These are phyloP conservation scores for Catostomus latipinnis DNA, from an alignment of 2,797 vertebrate species.

Conservation along the genomic window DNA sequence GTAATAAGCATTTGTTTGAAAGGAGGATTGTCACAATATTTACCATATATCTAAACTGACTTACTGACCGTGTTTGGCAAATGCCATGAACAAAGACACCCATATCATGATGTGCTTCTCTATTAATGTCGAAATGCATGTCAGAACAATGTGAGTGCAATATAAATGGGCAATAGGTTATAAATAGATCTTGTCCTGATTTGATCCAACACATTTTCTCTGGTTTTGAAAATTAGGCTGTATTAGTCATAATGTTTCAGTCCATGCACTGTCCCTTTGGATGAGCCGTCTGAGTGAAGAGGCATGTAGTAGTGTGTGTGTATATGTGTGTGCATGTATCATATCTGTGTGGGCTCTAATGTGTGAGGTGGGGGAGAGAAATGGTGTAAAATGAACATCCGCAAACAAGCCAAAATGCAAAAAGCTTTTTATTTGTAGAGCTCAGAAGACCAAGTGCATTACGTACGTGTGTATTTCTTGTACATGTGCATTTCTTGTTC, in stretches of 20 bases:
- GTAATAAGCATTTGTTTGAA: conserved; percentile 8
- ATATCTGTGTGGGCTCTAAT: conserved; percentile 41
- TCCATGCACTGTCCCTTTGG: conserved; percentile 63
- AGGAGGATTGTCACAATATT: neutral
- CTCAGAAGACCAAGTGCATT: conserved; percentile 37
- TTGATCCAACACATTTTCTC: too few relatives aligned
- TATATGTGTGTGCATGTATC: conserved; percentile 51
- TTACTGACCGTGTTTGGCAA: conserved; percentile 14
- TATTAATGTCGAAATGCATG: neutral
- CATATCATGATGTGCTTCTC: neutral
- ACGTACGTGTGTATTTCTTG: conserved; percentile 39
- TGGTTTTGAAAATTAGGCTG: too few relatives aligned
- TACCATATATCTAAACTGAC: conserved; percentile 20
- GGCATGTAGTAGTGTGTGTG: conserved; percentile 57
- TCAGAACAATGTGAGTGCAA: conserved; percentile 6
- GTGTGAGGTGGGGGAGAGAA: conserved; percentile 14
- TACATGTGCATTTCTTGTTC: conserved; percentile 31
- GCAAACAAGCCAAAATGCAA: conserved; percentile 40
- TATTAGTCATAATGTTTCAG: conserved; percentile 74
- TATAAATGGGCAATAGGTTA: conserved; percentile 68
- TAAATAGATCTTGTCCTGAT: conserved; percentile 42
- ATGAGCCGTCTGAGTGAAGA: conserved; percentile 5
- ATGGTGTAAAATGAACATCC: conserved; percentile 40
- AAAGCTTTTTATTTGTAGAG: conserved; percentile 44
- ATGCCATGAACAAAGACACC: conserved; percentile 1